These are phyloP conservation scores for Amblyjoppa fuscipennis DNA, from an alignment of 2,888 invertebrate species.

Conservation along the genomic window DNA sequence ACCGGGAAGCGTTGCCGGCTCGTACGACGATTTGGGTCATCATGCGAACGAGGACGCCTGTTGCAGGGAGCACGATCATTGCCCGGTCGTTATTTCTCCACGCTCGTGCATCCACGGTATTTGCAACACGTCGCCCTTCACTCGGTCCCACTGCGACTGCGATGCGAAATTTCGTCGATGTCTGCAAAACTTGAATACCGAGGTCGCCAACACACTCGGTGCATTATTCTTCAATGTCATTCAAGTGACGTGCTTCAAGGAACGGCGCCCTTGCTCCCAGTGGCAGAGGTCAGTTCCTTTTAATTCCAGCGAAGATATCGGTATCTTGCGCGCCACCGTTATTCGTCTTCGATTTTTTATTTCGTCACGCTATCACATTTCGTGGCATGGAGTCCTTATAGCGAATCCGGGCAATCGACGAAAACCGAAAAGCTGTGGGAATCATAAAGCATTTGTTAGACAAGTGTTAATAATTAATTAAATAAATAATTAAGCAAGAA, in stretches of 20 bases:
- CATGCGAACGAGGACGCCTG: constrained; percentile 90
- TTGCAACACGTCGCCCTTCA: constrained; percentile 90
- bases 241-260: constrained; percentile 90
- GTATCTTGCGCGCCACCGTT: background rate
- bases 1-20: constrained; percentile 88
- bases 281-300: constrained; percentile 87
- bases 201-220: constrained; percentile 90
- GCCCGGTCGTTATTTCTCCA: constrained; percentile 87
- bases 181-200: constrained; percentile 88
- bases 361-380: background rate
- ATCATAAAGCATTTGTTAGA: too few species aligned
- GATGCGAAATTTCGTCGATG: constrained; percentile 90
- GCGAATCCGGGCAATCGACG: too few species aligned
- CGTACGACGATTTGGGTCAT: constrained; percentile 89
- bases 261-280: constrained; percentile 88
- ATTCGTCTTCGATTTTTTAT: too few species aligned
- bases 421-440: too few species aligned
- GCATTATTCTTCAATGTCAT: constrained; percentile 92
- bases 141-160: constrained; percentile 91
- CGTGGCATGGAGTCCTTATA: background rate
- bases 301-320: background rate
- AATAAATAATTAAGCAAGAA: too few species aligned
- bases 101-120: constrained; percentile 88
- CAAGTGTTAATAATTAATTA: too few species aligned
- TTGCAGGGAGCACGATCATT: constrained; percentile 91